Base-by-base conservation (phyloP, 2,888 invertebrate genomes). In the Archips xylosteana region DNA sequence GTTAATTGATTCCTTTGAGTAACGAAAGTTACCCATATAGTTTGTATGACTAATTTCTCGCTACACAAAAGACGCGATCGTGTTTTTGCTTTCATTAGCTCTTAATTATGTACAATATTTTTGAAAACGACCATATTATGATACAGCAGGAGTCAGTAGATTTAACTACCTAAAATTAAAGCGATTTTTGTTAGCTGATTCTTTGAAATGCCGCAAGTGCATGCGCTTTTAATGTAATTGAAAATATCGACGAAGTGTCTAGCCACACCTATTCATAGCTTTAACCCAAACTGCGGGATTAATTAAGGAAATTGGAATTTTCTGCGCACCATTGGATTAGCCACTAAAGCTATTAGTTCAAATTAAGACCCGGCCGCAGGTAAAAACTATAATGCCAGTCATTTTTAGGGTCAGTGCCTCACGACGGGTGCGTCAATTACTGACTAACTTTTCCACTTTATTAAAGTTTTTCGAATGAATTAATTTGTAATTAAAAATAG, bases 221-320 rank as follows among this genome's bases (percentile, higher is more conserved):
- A 79, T 81, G 83, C 82, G 85, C 84, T 88, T 85, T 84, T 74
- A 85, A 76, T 83, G 84, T 89, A 89, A 92, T 90, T 86, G 86
- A 85, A 87, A 85, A 85, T 87, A 89, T 88, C 88, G 91, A 81
- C 82, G 80, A 82, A 86, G 85, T 88, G 89, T 88, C 83, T 77
- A 77, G 91, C 93, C 94, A 82, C 94, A 89, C 94, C 94, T 92
- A 81, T 88, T 85, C 87, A 87, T 85, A 83, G 87, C 86, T 85
- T 85, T 86, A 83, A 85, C 87, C 89, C 88, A 88, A 92, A 89
- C 89, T 85, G 80, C 85, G 86, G 86, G 86, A 89, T 94, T 94
- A 93, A 94, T 94, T 94, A 94, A 92, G 92, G 92, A 94, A 94
- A 94, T 94, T 94, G 94, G 91, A 91, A 89, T 92, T 94, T 94